Evolutionary conservation across 92 coral and sea anemone genomes (phyloP).

Genomic region (Virgularia gustaviana): DNA sequence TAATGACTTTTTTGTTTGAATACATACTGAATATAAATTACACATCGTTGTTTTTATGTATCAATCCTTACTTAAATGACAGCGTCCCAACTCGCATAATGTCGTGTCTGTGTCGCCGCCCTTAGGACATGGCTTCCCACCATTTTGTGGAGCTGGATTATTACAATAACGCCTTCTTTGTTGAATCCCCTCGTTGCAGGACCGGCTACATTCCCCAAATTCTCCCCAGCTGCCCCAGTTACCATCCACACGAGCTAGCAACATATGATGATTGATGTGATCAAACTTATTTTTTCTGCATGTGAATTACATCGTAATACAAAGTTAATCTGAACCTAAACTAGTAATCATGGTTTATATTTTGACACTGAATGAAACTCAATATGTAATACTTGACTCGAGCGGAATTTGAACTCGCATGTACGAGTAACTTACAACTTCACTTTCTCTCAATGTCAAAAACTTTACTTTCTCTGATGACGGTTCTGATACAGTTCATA

Average conservation of each 20-base stretch:
- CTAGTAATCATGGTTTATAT: too few relatives aligned
- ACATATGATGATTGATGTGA: neutral
- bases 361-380: too few relatives aligned
- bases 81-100: slow-evolving; percentile 16
- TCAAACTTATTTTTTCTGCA: too few relatives aligned
- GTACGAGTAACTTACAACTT: too few relatives aligned
- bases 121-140: neutral
- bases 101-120: neutral
- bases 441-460: too few relatives aligned
- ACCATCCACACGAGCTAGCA: slow-evolving; percentile 11
- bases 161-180: neutral
- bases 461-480: too few relatives aligned
- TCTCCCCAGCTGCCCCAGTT: slow-evolving; percentile 33
- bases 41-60: neutral
- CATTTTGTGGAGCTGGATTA: neutral
- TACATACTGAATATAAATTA: neutral
- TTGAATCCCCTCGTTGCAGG: slow-evolving; percentile 21
- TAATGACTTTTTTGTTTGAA: too few relatives aligned
- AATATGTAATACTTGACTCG: too few relatives aligned
- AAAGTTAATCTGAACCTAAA: too few relatives aligned
- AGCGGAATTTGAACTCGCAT: too few relatives aligned
- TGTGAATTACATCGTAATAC: too few relatives aligned
- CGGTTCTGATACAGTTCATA: too few relatives aligned
- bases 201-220: neutral
- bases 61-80: slow-evolving; percentile 10